Evolutionary conservation across 2,888 invertebrate genomes (phyloP).

Genomic region (Disparrhopalites patrizii): DNA sequence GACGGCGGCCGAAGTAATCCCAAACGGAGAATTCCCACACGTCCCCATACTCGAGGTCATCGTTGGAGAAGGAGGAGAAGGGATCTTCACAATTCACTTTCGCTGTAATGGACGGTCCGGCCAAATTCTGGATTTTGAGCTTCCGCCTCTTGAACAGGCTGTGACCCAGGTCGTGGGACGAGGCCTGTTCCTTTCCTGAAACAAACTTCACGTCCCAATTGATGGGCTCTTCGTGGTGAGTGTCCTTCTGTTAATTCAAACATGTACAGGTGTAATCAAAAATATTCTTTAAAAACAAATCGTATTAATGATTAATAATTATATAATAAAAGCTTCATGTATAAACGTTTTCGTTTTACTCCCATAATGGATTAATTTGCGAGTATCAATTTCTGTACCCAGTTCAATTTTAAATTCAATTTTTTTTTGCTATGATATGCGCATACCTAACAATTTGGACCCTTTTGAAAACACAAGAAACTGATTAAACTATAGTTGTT

Average conservation of each 20-base stretch:
- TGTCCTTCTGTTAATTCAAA: background rate
- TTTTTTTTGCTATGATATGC: too few relatives aligned
- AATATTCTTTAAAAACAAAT: background rate
- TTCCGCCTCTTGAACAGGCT: conserved; percentile 38
- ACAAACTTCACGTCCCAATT: conserved; percentile 41
- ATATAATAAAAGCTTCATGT: too few relatives aligned
- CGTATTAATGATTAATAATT: too few relatives aligned
- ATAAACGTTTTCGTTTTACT: too few relatives aligned
- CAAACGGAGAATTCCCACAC: conserved; percentile 40
- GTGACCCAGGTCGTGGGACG: conserved; percentile 39
- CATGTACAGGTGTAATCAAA: background rate
- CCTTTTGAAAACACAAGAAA: too few relatives aligned
- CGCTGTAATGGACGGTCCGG: conserved; percentile 25
- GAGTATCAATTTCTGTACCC: too few relatives aligned
- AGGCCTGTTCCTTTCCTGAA: conserved; percentile 43
- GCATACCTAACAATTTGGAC: too few relatives aligned
- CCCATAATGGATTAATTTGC: too few relatives aligned
- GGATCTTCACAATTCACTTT: conserved; percentile 41
- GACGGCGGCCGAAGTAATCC: conserved; percentile 43
- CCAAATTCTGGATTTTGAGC: conserved; percentile 40
- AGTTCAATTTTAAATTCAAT: too few relatives aligned
- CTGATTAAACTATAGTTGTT: too few relatives aligned
- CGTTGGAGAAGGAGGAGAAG: conserved; percentile 40
- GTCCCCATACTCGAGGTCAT: conserved; percentile 36
- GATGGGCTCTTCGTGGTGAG: conserved; percentile 21